phyloP scores from a whole-genome alignment of 2,113 vertebrate species.

The Perccottus glenii region DNA sequence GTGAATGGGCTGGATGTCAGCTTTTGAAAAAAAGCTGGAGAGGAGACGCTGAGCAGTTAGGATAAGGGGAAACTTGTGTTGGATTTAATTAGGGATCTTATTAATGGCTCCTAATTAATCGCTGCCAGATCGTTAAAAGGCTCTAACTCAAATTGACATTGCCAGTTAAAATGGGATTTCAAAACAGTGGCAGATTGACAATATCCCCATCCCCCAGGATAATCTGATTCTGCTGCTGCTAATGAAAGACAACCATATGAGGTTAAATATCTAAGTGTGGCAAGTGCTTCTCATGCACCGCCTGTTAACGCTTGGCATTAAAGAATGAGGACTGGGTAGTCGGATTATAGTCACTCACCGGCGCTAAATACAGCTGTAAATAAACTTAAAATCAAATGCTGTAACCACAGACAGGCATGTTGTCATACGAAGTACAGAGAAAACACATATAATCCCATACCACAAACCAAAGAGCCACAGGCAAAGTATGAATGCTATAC shows the following conservation, averaged over 20 bases:
- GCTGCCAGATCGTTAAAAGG: conserved; percentile 11
- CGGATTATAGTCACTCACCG: conserved; percentile 37
- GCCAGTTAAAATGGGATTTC: conserved; percentile 42
- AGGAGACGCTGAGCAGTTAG: conserved; percentile 14
- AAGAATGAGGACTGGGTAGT: conserved; percentile 31
- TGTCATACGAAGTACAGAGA: neutral
- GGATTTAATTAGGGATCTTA: conserved; percentile 39
- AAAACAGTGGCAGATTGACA: conserved; percentile 5
- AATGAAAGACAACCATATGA: conserved; percentile 25
- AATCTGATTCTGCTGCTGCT: conserved; percentile 25
- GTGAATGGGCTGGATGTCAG: conserved; percentile 36
- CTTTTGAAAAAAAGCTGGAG: conserved; percentile 48
- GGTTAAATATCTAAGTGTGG: conserved; percentile 11
- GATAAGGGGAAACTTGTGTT: conserved; percentile 30
- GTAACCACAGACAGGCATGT: neutral
- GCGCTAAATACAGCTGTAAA: conserved; percentile 35
- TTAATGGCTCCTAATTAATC: conserved; percentile 29
- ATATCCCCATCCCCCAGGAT: conserved; percentile 11
- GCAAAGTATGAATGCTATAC: no score
- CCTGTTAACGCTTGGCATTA: conserved; percentile 32
- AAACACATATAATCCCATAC: neutral
- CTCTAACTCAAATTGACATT: conserved; percentile 38
- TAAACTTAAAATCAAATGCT: conserved; percentile 32
- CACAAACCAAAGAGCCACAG: no score
- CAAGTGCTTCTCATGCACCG: conserved; percentile 6